phyloP scores from a whole-genome alignment of 2,113 vertebrate genomes.

The Tragelaphus imberbis region DNA sequence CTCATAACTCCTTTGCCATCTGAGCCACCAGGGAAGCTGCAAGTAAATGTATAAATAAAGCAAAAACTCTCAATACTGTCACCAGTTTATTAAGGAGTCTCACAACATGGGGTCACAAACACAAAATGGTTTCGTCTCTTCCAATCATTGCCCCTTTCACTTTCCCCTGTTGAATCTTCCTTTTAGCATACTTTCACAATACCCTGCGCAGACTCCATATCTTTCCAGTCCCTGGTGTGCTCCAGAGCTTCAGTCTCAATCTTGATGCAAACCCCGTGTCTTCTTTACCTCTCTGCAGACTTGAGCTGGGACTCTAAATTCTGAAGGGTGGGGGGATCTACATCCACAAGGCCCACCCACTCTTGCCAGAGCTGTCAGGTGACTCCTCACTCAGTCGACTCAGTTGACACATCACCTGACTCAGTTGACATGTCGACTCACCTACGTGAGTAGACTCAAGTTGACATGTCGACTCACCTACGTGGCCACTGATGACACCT shows the following conservation, averaged over 20 bases:
- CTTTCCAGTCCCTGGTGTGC: background rate
- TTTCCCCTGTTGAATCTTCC: background rate
- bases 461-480: too few relatives aligned
- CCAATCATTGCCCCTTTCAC: rapidly evolving
- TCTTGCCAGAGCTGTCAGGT: background rate
- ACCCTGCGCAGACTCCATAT: background rate
- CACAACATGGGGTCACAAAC: background rate
- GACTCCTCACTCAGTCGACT: background rate
- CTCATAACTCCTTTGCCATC: background rate
- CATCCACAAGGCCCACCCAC: background rate
- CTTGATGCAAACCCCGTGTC: background rate
- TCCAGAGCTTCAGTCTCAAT: background rate
- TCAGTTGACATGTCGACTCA: background rate
- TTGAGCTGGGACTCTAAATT: background rate
- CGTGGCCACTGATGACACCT: background rate
- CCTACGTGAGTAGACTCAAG: too few relatives aligned
- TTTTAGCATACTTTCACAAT: background rate
- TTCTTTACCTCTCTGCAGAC: background rate
- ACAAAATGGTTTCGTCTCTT: background rate
- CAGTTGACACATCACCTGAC: background rate
- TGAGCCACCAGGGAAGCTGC: background rate
- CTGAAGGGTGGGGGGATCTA: rapidly evolving
- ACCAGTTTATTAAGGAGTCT: background rate
- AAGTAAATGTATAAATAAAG: background rate
- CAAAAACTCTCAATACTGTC: background rate